Evolutionary conservation across 1,140 invertebrate genomes (phyloP), one percentile per base, ranked within the genome.

Genomic region (Drosophila pachea): DNA sequence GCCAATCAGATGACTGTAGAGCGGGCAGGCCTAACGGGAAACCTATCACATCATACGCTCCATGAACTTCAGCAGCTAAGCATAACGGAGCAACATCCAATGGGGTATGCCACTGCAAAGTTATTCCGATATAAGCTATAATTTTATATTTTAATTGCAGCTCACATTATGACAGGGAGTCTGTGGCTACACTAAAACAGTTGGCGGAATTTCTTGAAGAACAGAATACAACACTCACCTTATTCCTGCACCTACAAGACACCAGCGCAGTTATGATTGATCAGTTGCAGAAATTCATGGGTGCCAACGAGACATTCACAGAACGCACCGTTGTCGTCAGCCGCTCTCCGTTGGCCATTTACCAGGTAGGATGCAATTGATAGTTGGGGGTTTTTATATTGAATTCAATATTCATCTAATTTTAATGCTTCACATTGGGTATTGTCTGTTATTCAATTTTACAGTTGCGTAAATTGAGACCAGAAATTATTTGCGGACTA

Each of bases 401-500:
- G 22, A 22, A 22, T 22, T 22, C 22, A 22, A 22, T 22, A 22
- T 22, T 22, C 22, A 3, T 2, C 22, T 3, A 22, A 22, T 22
- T 22, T 22, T 22, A 22, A 22, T 22, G 22, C 3, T 2, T 22
- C 22, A 2, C 3, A 3, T 22, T 22, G 22, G 22, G 22, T 22
- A 22, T 22, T 22, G n/a, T n/a, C n/a, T n/a, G 22, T 22, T 22
- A 22, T 38, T 54, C 6, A 43, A 22, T 31, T 67, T 68, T 29
- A 63, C 16, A 89, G 88, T 64, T 89, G 33, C 83, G 89, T 6
- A 89, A 89, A 64, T 61, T 74, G 33, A 61, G 74, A 45, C 87
- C 89, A 2, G 86, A 89, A 71, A 76, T 89, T 0, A 79, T 89
- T 38, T 89, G 88, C 49, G 89, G 87, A 2, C 75, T 89, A 5